Conservation (phyloP, 2,888 invertebrate species). For the Scaptomyza tumidula region DNA sequence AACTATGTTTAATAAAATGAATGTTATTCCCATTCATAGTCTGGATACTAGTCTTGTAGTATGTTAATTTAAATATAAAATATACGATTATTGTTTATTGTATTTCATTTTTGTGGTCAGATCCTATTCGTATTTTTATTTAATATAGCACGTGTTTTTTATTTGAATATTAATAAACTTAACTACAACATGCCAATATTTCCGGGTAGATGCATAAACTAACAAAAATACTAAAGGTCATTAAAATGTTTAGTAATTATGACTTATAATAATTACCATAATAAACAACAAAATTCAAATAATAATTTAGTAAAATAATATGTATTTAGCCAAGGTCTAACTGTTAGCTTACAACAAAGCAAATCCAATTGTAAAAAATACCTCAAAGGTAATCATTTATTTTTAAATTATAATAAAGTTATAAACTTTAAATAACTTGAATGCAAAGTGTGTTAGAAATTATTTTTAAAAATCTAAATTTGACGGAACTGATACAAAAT, state of each 20-base stretch:
- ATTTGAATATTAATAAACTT: too few relatives aligned
- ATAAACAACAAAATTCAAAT: not conserved
- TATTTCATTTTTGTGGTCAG: not conserved
- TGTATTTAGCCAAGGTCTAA: conserved; percentile 3
- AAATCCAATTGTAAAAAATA: not conserved
- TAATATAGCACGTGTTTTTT: too few relatives aligned
- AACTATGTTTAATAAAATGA: not conserved
- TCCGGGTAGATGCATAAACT: too few relatives aligned
- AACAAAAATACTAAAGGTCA: too few relatives aligned
- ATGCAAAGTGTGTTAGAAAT: not conserved
- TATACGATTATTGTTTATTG: not conserved
- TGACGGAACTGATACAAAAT: too few relatives aligned
- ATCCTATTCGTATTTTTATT: not conserved
- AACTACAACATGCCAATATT: too few relatives aligned
- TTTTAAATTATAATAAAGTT: too few relatives aligned
- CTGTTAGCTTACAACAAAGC: not conserved
- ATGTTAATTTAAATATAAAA: not conserved
- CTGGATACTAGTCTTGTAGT: not conserved
- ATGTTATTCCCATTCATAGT: not conserved
- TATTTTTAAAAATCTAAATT: too few relatives aligned
- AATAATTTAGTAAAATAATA: too few relatives aligned
- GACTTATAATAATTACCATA: not conserved
- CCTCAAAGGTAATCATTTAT: too few relatives aligned
- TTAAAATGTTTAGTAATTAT: not conserved
- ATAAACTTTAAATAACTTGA: not conserved